A percentile compares a stretch with the other conserved stretches of the same genome.
These are phyloP conservation scores for Sycobia sp. DNA, from an alignment of 1,140 invertebrate species.

Conservation along the genomic window DNA sequence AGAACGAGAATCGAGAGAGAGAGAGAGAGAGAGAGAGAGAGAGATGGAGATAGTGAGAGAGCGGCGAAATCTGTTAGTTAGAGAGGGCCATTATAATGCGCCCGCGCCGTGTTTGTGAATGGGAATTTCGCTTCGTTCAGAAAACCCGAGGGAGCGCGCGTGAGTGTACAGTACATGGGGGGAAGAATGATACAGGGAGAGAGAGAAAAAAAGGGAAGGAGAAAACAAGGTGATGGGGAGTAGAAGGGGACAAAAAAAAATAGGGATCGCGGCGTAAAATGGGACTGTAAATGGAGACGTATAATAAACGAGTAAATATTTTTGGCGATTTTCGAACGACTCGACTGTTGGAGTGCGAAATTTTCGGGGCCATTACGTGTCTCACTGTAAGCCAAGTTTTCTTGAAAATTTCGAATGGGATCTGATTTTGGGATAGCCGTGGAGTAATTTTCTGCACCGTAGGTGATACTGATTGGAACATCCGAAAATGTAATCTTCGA, in stretches of 20 bases:
- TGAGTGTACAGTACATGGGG: background rate
- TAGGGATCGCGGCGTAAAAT: too few species aligned
- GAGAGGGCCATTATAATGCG: conserved; percentile 53
- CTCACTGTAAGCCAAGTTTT: too few species aligned
- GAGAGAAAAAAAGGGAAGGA: background rate
- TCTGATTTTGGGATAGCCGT: too few species aligned
- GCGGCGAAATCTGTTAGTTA: conserved; percentile 50
- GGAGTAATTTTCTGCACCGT: too few species aligned
- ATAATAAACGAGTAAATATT: conserved; percentile 8
- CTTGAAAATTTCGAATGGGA: too few species aligned
- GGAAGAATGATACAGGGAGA: background rate
- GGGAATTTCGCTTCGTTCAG: conserved; percentile 42
- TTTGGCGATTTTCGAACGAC: background rate
- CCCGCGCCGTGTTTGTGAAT: conserved; percentile 47
- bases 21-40: too few species aligned
- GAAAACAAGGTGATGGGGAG: background rate
- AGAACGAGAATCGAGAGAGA: too few species aligned
- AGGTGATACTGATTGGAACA: too few species aligned
- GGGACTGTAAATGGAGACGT: background rate
- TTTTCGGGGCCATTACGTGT: too few species aligned
- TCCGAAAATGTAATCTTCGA: too few species aligned
- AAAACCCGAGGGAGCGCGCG: conserved; percentile 35
- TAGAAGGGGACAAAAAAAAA: background rate
- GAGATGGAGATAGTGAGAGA: too few species aligned
- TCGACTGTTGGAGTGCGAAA: too few species aligned